Evolutionary conservation across 1,140 invertebrate genomes (phyloP), one percentile per base, ranked within the genome.

Genomic region (Lutraria rhynchaena): DNA sequence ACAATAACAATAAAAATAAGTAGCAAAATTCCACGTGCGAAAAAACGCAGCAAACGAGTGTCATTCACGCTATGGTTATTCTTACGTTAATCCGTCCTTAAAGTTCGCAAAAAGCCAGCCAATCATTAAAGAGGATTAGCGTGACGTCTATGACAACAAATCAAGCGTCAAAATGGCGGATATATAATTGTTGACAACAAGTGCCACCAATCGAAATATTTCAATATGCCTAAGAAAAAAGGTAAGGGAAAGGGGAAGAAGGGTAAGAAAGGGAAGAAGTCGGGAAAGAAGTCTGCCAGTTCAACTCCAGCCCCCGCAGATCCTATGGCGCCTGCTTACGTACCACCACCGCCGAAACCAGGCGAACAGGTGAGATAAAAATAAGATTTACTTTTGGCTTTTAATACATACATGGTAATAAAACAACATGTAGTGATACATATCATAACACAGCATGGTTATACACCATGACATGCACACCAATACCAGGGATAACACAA

Each of bases 151-250:
- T 77, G 41, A 65, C 75, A 77, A 77, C 61, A 83, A 74, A 57
- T 46, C 55, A 70, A 85, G 84, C 84, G 78, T 85, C 84, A 85
- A 82, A 82, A 85, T 85, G 84, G 84, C 77, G 78, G 46, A 58
- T 41, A 74, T 78, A 46, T 71, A 33, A 49, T 73, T 49, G 17
- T 17, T 69, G 31, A 37, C 35, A n/a, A 61, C n/a, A 71, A 27
- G 80, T 80, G 80, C 82, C 82, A 75, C 51, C 70, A 58, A 22
- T 31, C 22, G 29, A 78, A 55, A 35, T 69, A 29, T 22, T 19
- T 24, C 44, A 84, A 24, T 1, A 89, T 87, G 85, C 87, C 87
- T 13, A 89, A 89, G 63, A 89, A 89, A 88, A 67, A 88, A 58
- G 81, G 83, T 4, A 74, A 71, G 13, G 82, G 75, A 49, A 83